phyloP scores from a whole-genome alignment of 2,888 invertebrate genomes.

The Pilophorus perplexus region DNA sequence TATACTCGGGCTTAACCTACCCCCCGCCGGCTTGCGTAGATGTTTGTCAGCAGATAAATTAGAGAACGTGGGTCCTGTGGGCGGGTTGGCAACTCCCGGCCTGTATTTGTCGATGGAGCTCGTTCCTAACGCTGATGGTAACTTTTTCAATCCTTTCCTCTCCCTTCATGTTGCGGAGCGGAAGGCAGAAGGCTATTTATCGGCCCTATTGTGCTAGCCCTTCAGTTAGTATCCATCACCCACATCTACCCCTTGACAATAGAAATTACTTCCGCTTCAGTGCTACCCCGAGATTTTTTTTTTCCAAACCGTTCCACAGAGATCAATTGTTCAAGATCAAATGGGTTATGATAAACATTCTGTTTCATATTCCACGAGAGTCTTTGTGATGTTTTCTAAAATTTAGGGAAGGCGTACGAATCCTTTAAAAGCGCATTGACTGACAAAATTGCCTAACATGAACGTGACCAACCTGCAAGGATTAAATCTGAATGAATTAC shows the following conservation, averaged over 20 bases:
- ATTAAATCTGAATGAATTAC: too few relatives aligned
- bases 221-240: constrained; percentile 22
- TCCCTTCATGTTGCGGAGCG: neutral
- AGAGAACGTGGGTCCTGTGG: neutral
- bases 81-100: neutral
- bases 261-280: neutral
- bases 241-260: neutral
- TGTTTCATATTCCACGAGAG: too few relatives aligned
- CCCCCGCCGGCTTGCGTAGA: too few relatives aligned
- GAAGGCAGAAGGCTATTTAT: constrained; percentile 20
- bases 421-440: too few relatives aligned
- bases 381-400: too few relatives aligned
- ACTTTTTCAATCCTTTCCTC: neutral
- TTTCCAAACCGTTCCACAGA: too few relatives aligned
- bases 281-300: neutral
- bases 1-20: neutral
- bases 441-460: too few relatives aligned
- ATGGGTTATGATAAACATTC: too few relatives aligned
- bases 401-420: too few relatives aligned
- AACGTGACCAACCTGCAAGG: too few relatives aligned
- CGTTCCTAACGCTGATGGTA: neutral
- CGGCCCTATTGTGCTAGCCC: constrained; percentile 16
- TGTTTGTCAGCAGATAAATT: neutral
- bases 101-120: neutral
- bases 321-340: too few relatives aligned